A percentile compares a stretch with the other conserved stretches of the same genome.
These are phyloP conservation scores for Habrosyne pyritoides DNA, from an alignment of 2,888 invertebrate genomes.

Conservation along the genomic window DNA sequence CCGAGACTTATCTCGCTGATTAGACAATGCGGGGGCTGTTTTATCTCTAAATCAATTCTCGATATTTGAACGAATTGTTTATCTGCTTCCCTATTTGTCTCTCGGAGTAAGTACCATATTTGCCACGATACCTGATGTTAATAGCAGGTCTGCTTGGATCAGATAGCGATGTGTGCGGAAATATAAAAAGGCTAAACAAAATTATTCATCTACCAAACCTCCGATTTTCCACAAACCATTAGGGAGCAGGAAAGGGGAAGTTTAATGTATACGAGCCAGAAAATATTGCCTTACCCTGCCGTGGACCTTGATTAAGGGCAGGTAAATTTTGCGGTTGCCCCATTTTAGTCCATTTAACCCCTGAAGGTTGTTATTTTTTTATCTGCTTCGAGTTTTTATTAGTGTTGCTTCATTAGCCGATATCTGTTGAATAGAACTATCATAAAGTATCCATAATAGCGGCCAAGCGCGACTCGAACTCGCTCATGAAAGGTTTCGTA, in stretches of 20 bases:
- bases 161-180: neutral
- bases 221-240: neutral
- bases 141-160: no score
- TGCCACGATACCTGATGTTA: no score
- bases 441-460: no score
- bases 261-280: neutral
- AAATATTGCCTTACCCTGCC: neutral
- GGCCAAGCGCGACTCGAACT: no score
- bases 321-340: neutral
- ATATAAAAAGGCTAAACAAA: neutral
- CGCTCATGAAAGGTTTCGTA: no score
- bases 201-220: neutral
- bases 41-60: no score
- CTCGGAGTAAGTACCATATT: no score
- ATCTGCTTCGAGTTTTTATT: neutral
- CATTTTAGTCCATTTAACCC: neutral
- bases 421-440: no score
- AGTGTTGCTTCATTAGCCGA: neutral
- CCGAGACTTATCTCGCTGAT: no score
- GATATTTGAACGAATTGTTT: no score
- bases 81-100: no score
- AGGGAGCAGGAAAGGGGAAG: neutral
- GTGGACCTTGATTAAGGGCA: neutral
- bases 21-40: no score
- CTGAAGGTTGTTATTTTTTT: neutral